A percentile compares a stretch with the other conserved stretches of the same genome.
phyloP scores from a whole-genome alignment of 2,888 invertebrate species.

The Perithous albicinctus region DNA sequence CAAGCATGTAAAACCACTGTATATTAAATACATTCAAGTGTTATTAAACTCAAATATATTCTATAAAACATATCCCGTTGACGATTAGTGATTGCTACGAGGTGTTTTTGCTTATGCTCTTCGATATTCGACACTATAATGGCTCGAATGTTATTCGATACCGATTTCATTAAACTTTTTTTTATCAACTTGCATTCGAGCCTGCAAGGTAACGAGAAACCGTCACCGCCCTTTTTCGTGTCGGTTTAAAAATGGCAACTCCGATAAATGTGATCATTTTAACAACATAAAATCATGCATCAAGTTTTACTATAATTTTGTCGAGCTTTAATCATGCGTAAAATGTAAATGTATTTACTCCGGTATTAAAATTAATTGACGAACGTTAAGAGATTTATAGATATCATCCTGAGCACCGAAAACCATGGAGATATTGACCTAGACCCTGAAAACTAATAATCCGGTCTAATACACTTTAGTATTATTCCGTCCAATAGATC shows the following conservation, averaged over 20 bases:
- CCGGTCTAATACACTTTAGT: too few species aligned
- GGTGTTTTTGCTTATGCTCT: background rate
- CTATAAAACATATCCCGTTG: background rate
- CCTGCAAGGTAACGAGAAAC: constrained; percentile 60
- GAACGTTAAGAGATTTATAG: too few species aligned
- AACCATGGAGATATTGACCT: too few species aligned
- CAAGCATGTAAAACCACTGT: too few species aligned
- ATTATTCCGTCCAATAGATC: too few species aligned
- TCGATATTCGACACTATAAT: constrained; percentile 54
- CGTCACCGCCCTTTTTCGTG: constrained; percentile 1
- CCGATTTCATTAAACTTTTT: constrained; percentile 69
- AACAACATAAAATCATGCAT: background rate
- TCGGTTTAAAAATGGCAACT: constrained; percentile 8
- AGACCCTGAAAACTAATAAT: too few species aligned
- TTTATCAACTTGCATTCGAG: constrained; percentile 64
- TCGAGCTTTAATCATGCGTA: background rate
- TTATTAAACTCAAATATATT: too few species aligned
- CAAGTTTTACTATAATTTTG: background rate
- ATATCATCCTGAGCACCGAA: too few species aligned
- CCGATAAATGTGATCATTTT: constrained; percentile 11
- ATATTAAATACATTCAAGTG: too few species aligned
- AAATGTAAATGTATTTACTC: too few species aligned
- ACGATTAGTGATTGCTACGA: background rate
- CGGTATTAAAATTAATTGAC: too few species aligned
- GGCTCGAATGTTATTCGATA: constrained; percentile 61